These are phyloP conservation scores for Pseudotriccus pelzelni DNA, from an alignment of 2,797 vertebrate species.

Conservation along the genomic window DNA sequence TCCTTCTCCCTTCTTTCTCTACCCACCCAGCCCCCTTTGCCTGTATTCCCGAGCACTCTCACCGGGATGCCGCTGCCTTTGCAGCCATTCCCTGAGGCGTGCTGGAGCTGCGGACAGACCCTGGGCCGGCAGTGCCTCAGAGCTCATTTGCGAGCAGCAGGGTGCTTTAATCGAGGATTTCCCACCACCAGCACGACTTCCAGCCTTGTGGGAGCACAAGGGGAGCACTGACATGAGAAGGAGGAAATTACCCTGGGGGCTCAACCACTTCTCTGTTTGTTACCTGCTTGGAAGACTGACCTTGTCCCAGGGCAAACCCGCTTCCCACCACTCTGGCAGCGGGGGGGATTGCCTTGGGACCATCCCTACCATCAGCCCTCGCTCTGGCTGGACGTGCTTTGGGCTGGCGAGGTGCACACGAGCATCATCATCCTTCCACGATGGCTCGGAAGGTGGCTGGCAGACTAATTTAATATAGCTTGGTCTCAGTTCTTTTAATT, in stretches of 20 bases:
- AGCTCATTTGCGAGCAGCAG: slow-evolving; percentile 26
- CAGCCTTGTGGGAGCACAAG: neutral
- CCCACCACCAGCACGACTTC: neutral
- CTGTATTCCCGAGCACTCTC: neutral
- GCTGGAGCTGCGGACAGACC: neutral
- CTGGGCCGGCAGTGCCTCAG: neutral
- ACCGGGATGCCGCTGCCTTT: rapidly evolving
- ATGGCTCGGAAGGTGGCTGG: slow-evolving; percentile 20
- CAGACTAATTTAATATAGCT: slow-evolving; percentile 52
- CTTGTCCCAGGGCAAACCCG: neutral
- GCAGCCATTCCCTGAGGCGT: neutral
- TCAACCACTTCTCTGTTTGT: neutral
- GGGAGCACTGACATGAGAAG: neutral
- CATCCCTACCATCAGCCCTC: neutral
- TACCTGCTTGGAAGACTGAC: neutral
- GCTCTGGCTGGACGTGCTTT: neutral
- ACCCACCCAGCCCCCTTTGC: neutral
- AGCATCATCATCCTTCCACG: neutral
- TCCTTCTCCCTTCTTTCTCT: neutral
- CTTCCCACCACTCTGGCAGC: rapidly evolving
- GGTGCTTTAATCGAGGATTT: neutral
- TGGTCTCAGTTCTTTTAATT: slow-evolving; percentile 65
- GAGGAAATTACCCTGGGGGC: neutral
- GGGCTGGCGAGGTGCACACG: neutral
- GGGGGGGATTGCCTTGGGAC: neutral